phyloP scores from a whole-genome alignment of 2,888 invertebrate genomes.

The Acanthosepion lycidas region DNA sequence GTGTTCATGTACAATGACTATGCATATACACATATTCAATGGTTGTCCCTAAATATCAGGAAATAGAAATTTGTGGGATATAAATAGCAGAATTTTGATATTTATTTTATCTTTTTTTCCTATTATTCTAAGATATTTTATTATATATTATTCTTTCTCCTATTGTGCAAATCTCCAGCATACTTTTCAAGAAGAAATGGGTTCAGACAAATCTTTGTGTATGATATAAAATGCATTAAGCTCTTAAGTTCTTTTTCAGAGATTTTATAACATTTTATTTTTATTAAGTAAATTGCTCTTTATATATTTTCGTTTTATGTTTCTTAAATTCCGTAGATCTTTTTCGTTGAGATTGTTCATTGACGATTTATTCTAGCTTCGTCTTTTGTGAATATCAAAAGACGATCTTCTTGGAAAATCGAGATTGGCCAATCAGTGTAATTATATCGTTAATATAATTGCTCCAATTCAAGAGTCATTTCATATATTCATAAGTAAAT shows the following conservation, averaged over 20 bases:
- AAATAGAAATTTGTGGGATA: background rate
- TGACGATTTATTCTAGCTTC: background rate
- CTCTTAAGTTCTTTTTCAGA: background rate
- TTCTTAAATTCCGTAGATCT: background rate
- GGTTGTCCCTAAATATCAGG: background rate
- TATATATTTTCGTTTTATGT: background rate
- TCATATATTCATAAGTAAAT: background rate
- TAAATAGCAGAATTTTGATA: background rate
- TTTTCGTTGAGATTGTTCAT: background rate
- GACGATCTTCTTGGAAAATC: background rate
- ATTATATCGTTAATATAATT: conserved; percentile 33
- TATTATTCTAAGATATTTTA: background rate
- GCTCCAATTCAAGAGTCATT: background rate
- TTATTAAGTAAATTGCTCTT: background rate
- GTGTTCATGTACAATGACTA: no score
- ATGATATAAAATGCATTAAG: background rate
- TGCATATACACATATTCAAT: no score
- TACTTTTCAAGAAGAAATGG: background rate
- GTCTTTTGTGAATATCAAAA: background rate
- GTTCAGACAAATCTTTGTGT: background rate
- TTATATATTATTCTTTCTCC: background rate
- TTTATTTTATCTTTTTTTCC: background rate
- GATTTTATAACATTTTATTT: background rate
- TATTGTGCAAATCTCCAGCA: background rate
- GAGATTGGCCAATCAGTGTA: background rate